phyloP scores from a whole-genome alignment of 2,113 vertebrate genomes.

The Hystrix cristata region DNA sequence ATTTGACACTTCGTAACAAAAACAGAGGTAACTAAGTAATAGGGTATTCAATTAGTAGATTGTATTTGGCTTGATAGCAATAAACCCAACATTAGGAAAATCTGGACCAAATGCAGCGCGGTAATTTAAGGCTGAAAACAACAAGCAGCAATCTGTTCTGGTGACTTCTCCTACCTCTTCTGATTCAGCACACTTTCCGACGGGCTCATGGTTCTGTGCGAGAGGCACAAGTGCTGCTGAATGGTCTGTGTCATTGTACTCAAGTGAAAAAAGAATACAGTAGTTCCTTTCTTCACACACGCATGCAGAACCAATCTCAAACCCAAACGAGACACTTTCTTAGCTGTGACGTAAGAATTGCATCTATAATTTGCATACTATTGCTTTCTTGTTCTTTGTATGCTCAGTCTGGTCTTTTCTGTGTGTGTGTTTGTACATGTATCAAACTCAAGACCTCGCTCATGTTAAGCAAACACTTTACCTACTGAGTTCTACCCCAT shows the following conservation, averaged over 20 bases:
- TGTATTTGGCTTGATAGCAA: conserved; percentile 35
- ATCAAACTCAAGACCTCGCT: background rate
- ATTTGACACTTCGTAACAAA: conserved; percentile 71
- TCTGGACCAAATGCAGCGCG: background rate
- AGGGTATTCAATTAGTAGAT: conserved; percentile 67
- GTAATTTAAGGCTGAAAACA: background rate
- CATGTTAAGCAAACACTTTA: background rate
- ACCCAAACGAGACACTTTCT: background rate
- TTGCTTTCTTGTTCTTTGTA: background rate
- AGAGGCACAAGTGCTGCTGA: background rate
- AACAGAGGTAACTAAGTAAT: conserved; percentile 62
- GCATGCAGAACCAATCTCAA: background rate
- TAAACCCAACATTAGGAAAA: conserved; percentile 74
- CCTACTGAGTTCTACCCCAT: background rate
- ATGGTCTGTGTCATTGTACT: conserved; percentile 37
- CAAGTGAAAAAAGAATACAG: background rate
- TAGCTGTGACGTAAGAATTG: conserved; percentile 16
- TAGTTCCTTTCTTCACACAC: background rate
- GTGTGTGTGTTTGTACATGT: background rate
- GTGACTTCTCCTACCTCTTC: background rate
- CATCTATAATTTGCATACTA: background rate
- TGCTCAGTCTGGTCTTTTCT: background rate
- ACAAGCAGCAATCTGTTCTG: background rate
- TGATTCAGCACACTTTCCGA: background rate
- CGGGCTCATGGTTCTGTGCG: background rate